Evolutionary conservation across 2,888 invertebrate genomes (phyloP), one percentile per base, ranked within the genome.

Genomic region (Rhagonycha lutea): DNA sequence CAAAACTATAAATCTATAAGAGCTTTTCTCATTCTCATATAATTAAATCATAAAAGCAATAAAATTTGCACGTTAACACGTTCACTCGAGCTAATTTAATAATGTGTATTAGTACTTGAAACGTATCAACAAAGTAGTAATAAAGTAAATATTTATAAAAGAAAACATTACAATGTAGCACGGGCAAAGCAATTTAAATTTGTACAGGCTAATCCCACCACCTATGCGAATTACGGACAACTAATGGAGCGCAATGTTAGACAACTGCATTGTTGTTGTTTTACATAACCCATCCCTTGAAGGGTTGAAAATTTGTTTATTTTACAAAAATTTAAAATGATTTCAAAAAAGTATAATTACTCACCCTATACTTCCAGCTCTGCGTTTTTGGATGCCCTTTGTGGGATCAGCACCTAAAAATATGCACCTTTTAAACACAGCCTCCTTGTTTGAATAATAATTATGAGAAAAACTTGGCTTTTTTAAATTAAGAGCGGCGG

Each of bases 291-390:
- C 47, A 47, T 47, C 47, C 47, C 47, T 47, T 47, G 47, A 47
- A 47, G 47, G 47, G 47, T 47, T 47, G 47, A n/a, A 47, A 47
- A 47, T 47, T 47, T 47, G 47, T 47, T 47, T 47, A 47, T 47
- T n/a, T 47, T n/a, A 47, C 5, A 5, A 3, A 47, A 47, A 47
- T 47, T 47, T 47, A 7, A 47, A 47, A 47, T 47, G 1, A n/a
- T n/a, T 47, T 47, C 2, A n/a, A 47, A 29, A 11, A 47, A 65
- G 14, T 32, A 67, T 28, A 61, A 23, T 47, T 82, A 91, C 94
- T 93, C 87, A 94, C 94, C 94, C 94, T 90, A 94, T 92, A 88
- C 94, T 94, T 88, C 93, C 93, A 87, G 93, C 92, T 87, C 93
- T 92, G 87, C 94, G 92, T 90, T 94, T 94, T 89, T 93, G 93